These are phyloP conservation scores for Bambusicola thoracicus DNA, from an alignment of 2,113 vertebrate genomes.

Conservation along the genomic window DNA sequence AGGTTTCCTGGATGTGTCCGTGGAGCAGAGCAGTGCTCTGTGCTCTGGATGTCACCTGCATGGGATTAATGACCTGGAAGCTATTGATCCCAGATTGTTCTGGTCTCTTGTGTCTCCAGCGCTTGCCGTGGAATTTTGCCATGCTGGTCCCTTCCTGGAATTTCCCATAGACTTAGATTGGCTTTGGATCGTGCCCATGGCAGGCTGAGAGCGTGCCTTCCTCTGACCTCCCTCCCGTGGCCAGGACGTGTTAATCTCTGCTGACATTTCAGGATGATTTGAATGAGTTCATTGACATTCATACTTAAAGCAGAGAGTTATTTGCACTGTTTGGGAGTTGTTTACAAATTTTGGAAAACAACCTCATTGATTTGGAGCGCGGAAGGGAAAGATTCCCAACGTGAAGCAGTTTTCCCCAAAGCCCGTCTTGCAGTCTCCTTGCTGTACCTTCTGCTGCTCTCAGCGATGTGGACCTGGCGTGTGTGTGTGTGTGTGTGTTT, in stretches of 20 bases:
- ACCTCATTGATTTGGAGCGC: constrained; percentile 22
- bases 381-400: neutral
- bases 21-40: constrained; percentile 63
- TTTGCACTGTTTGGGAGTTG: neutral
- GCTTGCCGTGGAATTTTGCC: constrained; percentile 46
- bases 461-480: constrained; percentile 39
- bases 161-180: neutral
- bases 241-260: constrained; percentile 54
- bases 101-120: constrained; percentile 40
- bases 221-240: constrained; percentile 52
- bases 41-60: constrained; percentile 46
- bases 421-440: neutral
- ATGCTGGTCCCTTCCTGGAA: neutral
- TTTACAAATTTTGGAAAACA: constrained; percentile 34
- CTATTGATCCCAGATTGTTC: constrained; percentile 64
- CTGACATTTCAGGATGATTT: constrained; percentile 58
- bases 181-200: neutral
- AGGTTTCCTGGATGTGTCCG: constrained; percentile 64
- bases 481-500: constrained; percentile 44
- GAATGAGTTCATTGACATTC: constrained; percentile 51
- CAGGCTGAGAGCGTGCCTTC: neutral
- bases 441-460: neutral
- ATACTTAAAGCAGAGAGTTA: constrained; percentile 45
- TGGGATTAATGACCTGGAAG: constrained; percentile 67
- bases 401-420: constrained; percentile 22